Evolutionary conservation across 2,797 vertebrate species (phyloP), one percentile per base, ranked within the genome.

Genomic region (Columba guinea): DNA sequence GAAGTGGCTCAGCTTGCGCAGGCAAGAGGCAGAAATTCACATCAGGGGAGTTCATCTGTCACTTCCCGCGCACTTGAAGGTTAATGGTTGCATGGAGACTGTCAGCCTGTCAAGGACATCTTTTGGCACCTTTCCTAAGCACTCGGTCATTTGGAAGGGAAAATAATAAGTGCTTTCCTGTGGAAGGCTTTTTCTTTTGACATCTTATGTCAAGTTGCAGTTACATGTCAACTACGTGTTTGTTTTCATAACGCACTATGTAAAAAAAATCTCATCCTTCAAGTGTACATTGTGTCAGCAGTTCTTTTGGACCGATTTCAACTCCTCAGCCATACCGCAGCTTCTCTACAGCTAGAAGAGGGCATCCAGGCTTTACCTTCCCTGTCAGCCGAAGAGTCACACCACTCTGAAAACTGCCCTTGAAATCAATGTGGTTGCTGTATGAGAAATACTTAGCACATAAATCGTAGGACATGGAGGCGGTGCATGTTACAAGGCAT

Each of bases 341-440:
- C 44, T 37, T 16, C 82, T 87, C 67, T 77, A 3, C 0, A 4
- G 48, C 37, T 82, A 71, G 86, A 82, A 89, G 26, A 95, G 86
- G 86, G 60, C 60, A 48, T 60, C 74, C 37, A 74, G 60, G 49
- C 64, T 94, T 93, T 94, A 89, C 88, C 81, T 92, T 95, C 64
- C 88, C 86, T 92, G 93, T 93, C 95, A 95, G 75, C 64, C 55
- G 63, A 89, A 96, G 83, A 95, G 93, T 84, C 92, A 89, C 75
- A 80, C 51, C 1, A 2, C 73, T 78, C 71, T 71, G 71, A 81
- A 94, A 90, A 68, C 86, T 77, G 92, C 81, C 94, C 95, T 97
- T 95, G 94, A 96, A 95, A 93, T 92, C 93, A 64, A 41, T 85
- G 95, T 3, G 2, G 59, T 60, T 84, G 59, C 87, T 93, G 5